Conservation (phyloP, 2,888 invertebrate genomes). For the Lepidocyrtoides sp. region DNA sequence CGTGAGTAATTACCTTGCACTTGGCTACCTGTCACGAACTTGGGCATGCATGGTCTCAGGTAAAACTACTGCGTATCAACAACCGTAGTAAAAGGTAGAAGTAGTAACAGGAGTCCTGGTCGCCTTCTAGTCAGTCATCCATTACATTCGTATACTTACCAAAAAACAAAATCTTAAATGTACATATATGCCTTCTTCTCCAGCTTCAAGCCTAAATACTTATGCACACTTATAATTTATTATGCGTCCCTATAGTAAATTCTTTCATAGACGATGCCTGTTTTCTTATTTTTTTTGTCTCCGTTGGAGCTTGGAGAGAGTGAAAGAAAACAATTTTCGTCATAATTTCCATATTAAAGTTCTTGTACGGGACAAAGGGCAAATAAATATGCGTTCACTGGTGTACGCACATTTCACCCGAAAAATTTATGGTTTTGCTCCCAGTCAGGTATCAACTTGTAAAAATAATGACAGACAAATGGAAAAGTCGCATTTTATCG, state of each 20-base stretch:
- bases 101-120: neutral
- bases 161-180: neutral
- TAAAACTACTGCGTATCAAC: slow-evolving; percentile 18
- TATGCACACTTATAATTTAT: slow-evolving; percentile 34
- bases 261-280: neutral
- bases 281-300: neutral
- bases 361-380: neutral
- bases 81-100: neutral
- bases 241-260: neutral
- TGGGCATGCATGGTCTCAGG: slow-evolving; percentile 38
- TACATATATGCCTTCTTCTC: neutral
- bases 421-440: slow-evolving; percentile 70
- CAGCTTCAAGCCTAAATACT: neutral
- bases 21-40: slow-evolving; percentile 80
- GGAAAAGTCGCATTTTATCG: slow-evolving; percentile 28
- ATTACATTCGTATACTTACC: slow-evolving; percentile 17
- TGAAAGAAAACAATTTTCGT: slow-evolving; percentile 24
- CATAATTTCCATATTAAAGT: slow-evolving; percentile 64
- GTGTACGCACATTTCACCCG: slow-evolving; percentile 14
- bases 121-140: slow-evolving; percentile 2
- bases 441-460: slow-evolving; percentile 45
- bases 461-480: slow-evolving; percentile 56
- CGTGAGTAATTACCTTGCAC: slow-evolving; percentile 81
- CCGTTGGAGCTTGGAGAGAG: neutral
- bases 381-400: slow-evolving; percentile 1